phyloP scores from a whole-genome alignment of 2,113 vertebrate species.

The Sinocyclocheilus grahami region DNA sequence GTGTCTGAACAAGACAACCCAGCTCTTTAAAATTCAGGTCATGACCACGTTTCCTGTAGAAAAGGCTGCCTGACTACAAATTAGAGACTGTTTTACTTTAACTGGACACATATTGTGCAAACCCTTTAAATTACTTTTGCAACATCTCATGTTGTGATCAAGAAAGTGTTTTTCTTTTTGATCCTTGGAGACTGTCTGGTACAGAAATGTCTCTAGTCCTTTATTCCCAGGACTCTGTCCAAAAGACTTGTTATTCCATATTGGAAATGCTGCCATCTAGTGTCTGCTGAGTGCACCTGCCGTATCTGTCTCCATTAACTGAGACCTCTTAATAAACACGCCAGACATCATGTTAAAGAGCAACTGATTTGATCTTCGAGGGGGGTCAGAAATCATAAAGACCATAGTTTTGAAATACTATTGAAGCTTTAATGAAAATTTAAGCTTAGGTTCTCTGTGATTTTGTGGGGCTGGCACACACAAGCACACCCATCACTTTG shows the following conservation, averaged over 20 bases:
- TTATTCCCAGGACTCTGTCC: neutral
- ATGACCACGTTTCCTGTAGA: neutral
- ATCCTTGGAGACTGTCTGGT: neutral
- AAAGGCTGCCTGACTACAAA: neutral
- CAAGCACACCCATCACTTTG: neutral
- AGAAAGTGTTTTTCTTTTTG: neutral
- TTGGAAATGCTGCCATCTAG: constrained; percentile 49
- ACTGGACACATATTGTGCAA: neutral
- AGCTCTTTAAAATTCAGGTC: constrained; percentile 2
- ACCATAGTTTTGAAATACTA: neutral
- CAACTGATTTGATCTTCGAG: neutral
- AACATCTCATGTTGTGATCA: neutral
- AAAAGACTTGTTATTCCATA: constrained; percentile 7
- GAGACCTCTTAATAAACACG: too few relatives aligned
- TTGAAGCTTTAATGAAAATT: neutral
- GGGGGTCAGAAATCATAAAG: neutral
- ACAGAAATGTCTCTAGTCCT: neutral
- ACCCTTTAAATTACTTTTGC: neutral
- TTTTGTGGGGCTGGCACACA: neutral
- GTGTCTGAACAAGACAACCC: neutral
- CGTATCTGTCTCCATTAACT: neutral
- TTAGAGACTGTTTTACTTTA: neutral
- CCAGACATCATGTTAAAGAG: neutral
- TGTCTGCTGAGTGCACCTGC: constrained; percentile 38
- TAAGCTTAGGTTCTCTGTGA: neutral